Base-by-base conservation (phyloP, 2,797 vertebrate species). In the Sebastes hopkinsi region DNA sequence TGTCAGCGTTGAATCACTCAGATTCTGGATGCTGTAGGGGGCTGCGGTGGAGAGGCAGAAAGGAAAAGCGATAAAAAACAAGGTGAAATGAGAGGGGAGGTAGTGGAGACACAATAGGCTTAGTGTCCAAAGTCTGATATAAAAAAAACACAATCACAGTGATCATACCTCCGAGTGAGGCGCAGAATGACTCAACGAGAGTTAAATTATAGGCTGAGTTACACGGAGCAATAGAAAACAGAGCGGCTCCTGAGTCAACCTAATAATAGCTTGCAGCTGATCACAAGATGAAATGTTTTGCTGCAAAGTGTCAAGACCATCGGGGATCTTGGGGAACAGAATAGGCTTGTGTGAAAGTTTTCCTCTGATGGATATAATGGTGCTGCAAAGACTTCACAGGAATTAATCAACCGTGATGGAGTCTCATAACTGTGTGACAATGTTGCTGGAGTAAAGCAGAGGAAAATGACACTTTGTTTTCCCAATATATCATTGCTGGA, bases 1-100 rank as follows among this genome's bases (percentile, higher is more conserved):
- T 23, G 94, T 96, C 93, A 98, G 95, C 75, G 95, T 89, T 16
- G 97, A 94, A 77, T 97, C 97, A 58, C 96, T 98, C 93, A 98
- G 96, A 91, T 98, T 98, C 84, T 95, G 94, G 88, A 96, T 82
- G 87, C 96, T 92, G 91, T 97, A 97, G 69, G 92, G 89, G 1
- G 97, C 97, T 98, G 92, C 1, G 46, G 54, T 1, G 38, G 84
- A 12, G 75, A 80, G 46, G 29, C 0, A 12, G 66, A 67, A 9
- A 87, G 42, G 50, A 38, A 50, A 60, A 76, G 58, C 0, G 18
- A 70, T 30, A 62, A 32, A 42, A 55, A n/a, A 12, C 36, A 11
- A 36, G 16, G 20, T 4, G 4, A 69, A 75, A 27, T 5, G 7
- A 77, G 50, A 60, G 18, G 34, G 30, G 30, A 58, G 64, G 36